These are phyloP conservation scores for Aphelocoma coerulescens DNA, from an alignment of 2,113 vertebrate species.

Conservation along the genomic window DNA sequence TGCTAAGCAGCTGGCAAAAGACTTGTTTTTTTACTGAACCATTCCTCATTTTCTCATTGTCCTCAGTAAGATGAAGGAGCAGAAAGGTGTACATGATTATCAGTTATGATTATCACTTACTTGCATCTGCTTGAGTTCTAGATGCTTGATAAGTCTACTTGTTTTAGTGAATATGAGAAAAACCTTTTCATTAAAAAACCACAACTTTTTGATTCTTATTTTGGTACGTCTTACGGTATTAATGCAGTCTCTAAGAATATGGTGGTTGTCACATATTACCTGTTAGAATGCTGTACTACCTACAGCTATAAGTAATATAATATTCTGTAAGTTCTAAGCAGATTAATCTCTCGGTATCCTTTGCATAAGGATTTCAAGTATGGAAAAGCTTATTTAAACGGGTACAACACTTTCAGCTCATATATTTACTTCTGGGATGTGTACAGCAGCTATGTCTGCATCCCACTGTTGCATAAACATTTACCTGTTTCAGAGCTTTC, in stretches of 20 bases:
- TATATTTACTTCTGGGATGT: neutral
- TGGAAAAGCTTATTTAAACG: neutral
- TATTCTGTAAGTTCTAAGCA: neutral
- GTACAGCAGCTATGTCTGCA: accelerated
- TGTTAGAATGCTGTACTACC: neutral
- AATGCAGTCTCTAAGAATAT: neutral
- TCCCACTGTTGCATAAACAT: neutral
- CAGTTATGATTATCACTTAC: neutral
- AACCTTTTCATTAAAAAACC: neutral
- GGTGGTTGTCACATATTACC: neutral
- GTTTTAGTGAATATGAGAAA: neutral
- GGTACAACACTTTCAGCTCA: neutral
- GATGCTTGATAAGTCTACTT: neutral
- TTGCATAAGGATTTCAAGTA: neutral
- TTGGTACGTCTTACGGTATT: neutral
- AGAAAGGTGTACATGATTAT: neutral
- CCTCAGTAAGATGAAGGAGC: neutral
- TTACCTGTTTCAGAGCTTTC: neutral
- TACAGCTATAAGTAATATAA: neutral
- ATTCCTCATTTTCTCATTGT: neutral
- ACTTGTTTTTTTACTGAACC: neutral
- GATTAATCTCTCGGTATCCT: neutral
- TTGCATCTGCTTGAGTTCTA: neutral
- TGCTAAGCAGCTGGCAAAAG: neutral
- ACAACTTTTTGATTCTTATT: neutral